phyloP scores from a whole-genome alignment of 2,113 vertebrate species.

The Gallinago paraguaiae region DNA sequence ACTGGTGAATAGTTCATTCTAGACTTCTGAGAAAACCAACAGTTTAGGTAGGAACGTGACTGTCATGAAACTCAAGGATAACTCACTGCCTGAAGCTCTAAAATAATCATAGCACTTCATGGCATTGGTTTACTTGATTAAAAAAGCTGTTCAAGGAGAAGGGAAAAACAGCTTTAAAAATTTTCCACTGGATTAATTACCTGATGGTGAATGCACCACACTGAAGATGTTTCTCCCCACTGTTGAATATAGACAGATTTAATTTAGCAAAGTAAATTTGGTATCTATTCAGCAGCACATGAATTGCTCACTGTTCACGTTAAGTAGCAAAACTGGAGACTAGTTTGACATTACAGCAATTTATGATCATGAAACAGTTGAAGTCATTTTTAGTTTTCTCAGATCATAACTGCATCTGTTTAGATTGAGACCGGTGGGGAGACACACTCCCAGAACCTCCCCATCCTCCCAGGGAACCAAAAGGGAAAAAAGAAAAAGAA shows the following conservation, averaged over 20 bases:
- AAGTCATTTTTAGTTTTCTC: conserved; percentile 44
- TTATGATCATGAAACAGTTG: conserved; percentile 6
- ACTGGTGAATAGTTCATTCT: background rate
- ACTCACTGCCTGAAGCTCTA: background rate
- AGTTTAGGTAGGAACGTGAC: background rate
- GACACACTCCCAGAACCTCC: conserved; percentile 5
- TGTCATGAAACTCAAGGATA: background rate
- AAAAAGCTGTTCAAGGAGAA: background rate
- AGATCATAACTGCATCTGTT: conserved; percentile 53
- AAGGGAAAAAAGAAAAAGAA: background rate
- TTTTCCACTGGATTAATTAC: conserved; percentile 66
- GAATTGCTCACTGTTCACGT: conserved; percentile 54
- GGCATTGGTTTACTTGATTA: conserved; percentile 13
- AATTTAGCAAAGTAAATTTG: conserved; percentile 65
- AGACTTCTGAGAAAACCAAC: background rate
- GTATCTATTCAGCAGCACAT: conserved; percentile 44
- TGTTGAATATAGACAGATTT: conserved; percentile 52
- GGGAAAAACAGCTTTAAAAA: conserved; percentile 13
- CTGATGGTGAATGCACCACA: conserved; percentile 12
- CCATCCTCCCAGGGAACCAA: conserved; percentile 18
- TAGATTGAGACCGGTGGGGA: conserved; percentile 40
- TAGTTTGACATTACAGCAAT: conserved; percentile 46
- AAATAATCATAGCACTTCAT: background rate
- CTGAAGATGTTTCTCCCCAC: conserved; percentile 48
- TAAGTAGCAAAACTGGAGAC: conserved; percentile 53